A percentile compares a stretch with the other conserved stretches of the same genome.
phyloP scores from a whole-genome alignment of 2,113 vertebrate genomes.

The Rafetus swinhoei region DNA sequence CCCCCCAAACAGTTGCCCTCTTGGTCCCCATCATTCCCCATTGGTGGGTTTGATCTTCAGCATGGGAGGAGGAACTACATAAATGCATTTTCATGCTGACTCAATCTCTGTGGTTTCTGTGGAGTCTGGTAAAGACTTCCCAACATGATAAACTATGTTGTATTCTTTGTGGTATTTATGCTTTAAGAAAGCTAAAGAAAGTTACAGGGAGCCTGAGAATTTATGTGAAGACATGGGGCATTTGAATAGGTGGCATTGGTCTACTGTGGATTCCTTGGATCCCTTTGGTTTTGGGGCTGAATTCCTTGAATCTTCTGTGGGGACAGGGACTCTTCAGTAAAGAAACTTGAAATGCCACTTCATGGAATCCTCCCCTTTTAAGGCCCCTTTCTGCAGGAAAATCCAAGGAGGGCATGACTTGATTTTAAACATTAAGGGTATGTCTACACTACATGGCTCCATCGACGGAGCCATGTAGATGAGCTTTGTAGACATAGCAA shows the following conservation, averaged over 20 bases:
- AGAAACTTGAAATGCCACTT: not conserved
- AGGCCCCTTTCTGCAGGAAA: not conserved
- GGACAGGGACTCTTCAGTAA: not conserved
- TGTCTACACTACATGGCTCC: too few species aligned
- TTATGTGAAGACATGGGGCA: not conserved
- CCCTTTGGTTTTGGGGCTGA: not conserved
- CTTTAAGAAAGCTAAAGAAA: not conserved
- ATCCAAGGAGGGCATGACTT: not conserved
- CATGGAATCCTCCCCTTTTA: not conserved
- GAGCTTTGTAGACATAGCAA: too few species aligned
- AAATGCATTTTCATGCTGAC: not conserved
- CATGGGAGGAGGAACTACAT: not conserved
- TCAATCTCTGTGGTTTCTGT: not conserved
- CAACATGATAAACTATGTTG: not conserved
- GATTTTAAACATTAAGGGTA: not conserved
- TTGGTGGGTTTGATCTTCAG: too few species aligned
- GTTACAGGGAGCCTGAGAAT: not conserved
- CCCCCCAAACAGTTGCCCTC: too few species aligned
- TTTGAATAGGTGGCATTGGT: not conserved
- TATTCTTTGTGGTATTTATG: not conserved
- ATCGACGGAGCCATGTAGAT: too few species aligned
- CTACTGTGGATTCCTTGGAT: not conserved
- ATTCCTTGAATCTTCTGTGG: not conserved
- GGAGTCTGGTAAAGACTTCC: not conserved
- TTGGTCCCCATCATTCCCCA: too few species aligned